Evolutionary conservation across 2,113 vertebrate species (phyloP).

Genomic region (Alligator sinensis): DNA sequence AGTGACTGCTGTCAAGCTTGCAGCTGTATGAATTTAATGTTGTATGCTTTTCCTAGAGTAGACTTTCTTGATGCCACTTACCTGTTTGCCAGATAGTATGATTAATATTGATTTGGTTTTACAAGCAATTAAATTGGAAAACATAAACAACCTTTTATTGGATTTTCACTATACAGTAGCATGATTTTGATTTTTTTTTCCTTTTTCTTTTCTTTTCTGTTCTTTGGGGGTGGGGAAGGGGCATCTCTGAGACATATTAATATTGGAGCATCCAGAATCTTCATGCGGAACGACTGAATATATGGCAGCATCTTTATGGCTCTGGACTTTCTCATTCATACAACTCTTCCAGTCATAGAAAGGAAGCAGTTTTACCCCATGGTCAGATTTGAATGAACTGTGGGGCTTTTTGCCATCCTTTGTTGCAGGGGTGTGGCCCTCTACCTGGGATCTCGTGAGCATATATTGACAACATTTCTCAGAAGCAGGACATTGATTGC

Average conservation of each 20-base stretch:
- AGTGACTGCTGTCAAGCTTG: conserved; percentile 49
- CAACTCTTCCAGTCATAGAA: neutral
- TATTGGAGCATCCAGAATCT: conserved; percentile 11
- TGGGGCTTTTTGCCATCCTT: too few species aligned
- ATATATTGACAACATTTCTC: too few species aligned
- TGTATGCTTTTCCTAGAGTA: conserved; percentile 29
- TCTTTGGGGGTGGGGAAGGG: neutral
- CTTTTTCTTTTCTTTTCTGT: neutral
- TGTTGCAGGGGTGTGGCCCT: too few species aligned
- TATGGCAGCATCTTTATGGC: neutral
- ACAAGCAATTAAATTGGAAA: conserved; percentile 65
- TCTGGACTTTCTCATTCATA: neutral
- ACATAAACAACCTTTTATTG: conserved; percentile 50
- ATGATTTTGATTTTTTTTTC: conserved; percentile 30
- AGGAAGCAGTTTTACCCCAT: neutral
- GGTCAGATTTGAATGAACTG: too few species aligned
- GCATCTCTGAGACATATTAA: conserved; percentile 2
- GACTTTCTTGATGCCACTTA: conserved; percentile 44
- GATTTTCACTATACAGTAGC: conserved; percentile 30
- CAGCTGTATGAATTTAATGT: conserved; percentile 63
- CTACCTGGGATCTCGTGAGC: too few species aligned
- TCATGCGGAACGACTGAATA: neutral
- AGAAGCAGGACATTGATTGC: too few species aligned
- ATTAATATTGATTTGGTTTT: conserved; percentile 72
- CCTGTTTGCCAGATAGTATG: conserved; percentile 52